Evolutionary conservation across 2,888 invertebrate species (phyloP).

Genomic region (Mythimna ferrago): DNA sequence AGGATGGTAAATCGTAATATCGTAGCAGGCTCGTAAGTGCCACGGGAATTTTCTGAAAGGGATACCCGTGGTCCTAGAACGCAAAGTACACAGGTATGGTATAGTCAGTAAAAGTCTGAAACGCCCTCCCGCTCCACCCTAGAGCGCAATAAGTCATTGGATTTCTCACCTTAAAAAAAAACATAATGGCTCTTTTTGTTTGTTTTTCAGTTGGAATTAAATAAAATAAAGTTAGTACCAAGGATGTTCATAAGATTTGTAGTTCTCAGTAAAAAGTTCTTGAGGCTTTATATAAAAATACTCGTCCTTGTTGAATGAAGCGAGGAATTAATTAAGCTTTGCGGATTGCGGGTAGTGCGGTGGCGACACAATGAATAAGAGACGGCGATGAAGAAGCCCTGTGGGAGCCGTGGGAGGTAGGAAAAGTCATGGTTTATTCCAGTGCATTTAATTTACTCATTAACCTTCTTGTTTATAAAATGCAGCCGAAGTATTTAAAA

Average conservation of each 20-base stretch:
- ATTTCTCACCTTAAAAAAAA: too few relatives aligned
- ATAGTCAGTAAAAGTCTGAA: too few relatives aligned
- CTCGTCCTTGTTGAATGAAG: constrained; percentile 39
- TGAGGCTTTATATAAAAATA: constrained; percentile 19
- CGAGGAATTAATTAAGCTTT: constrained; percentile 62
- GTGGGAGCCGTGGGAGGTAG: not conserved
- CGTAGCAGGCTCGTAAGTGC: not conserved
- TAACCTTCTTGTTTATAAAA: not conserved
- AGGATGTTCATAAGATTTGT: constrained; percentile 2
- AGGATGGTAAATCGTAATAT: too few relatives aligned
- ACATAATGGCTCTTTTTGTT: not conserved
- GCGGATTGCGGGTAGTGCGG: constrained; percentile 13
- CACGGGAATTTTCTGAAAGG: too few relatives aligned
- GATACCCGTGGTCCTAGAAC: too few relatives aligned
- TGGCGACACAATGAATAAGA: constrained; percentile 21
- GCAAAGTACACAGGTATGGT: too few relatives aligned
- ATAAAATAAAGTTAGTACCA: not conserved
- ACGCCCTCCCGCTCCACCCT: too few relatives aligned
- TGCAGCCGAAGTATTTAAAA: not conserved
- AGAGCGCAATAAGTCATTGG: too few relatives aligned
- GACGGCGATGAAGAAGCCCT: constrained; percentile 1
- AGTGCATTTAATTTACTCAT: not conserved
- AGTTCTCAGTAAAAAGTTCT: constrained; percentile 26
- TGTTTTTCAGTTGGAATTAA: not conserved
- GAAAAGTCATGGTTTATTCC: constrained; percentile 9